phyloP scores from a whole-genome alignment of 2,888 invertebrate species.

The Eristalis intricaria region DNA sequence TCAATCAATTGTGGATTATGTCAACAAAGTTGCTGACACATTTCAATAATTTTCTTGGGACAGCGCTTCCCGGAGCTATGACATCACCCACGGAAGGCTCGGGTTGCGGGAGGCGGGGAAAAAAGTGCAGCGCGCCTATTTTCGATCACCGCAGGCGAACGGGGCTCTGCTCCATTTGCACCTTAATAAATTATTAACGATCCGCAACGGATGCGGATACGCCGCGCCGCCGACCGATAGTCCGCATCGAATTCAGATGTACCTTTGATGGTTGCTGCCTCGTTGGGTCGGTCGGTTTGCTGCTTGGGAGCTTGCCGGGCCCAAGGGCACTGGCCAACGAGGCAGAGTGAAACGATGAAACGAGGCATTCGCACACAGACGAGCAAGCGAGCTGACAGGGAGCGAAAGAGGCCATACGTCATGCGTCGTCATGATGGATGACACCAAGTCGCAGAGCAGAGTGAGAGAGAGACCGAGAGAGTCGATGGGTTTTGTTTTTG shows the following conservation, averaged over 20 bases:
- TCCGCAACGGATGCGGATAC: slow-evolving; percentile 58
- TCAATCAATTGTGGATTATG: slow-evolving; percentile 54
- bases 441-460: slow-evolving; percentile 11
- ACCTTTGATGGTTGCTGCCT: not conserved
- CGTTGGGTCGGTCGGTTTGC: not conserved
- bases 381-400: not conserved
- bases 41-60: slow-evolving; percentile 14
- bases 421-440: slow-evolving; percentile 70
- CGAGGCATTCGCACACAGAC: not conserved
- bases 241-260: slow-evolving; percentile 59
- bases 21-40: slow-evolving; percentile 13
- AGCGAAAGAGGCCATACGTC: slow-evolving; percentile 49
- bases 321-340: slow-evolving; percentile 31
- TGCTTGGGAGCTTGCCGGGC: slow-evolving; percentile 13
- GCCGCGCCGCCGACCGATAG: slow-evolving; percentile 31
- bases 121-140: slow-evolving; percentile 36
- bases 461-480: not conserved
- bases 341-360: not conserved
- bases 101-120: not conserved
- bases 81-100: slow-evolving; percentile 49
- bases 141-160: slow-evolving; percentile 28
- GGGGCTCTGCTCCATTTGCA: slow-evolving; percentile 67
- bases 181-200: slow-evolving; percentile 70
- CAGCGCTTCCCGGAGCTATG: slow-evolving; percentile 3
- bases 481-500: slow-evolving; percentile 17